Percentiles rank a stretch among this genome's conserved stretches.
Conservation (phyloP, 2,113 vertebrate genomes). For the Erythrolamprus reginae region DNA sequence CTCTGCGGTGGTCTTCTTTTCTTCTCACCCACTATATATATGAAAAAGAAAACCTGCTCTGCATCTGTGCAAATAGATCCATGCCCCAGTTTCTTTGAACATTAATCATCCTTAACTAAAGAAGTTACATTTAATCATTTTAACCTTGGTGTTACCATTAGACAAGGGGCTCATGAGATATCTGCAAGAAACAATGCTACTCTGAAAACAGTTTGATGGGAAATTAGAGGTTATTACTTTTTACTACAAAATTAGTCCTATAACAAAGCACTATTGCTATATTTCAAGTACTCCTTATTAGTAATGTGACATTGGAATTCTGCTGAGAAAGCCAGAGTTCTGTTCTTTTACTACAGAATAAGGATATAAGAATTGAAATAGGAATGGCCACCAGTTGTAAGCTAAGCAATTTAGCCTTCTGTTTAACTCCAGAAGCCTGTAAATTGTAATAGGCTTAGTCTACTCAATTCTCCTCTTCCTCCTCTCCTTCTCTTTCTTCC, state of each 20-base stretch:
- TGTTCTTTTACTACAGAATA: not conserved
- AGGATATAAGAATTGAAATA: not conserved
- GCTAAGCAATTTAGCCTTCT: not conserved
- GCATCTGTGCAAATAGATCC: conserved; percentile 33
- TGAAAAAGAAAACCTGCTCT: not conserved
- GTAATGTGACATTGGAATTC: not conserved
- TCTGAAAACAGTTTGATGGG: conserved; percentile 39
- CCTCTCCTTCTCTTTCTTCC: no score
- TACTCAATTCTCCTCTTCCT: not conserved
- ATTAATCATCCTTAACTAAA: conserved; percentile 56
- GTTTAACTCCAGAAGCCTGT: not conserved
- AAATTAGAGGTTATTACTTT: conserved; percentile 50
- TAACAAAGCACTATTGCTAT: not conserved
- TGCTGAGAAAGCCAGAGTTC: not conserved
- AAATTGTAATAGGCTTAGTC: not conserved
- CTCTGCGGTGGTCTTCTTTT: not conserved
- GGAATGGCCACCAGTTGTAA: not conserved
- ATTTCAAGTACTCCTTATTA: not conserved
- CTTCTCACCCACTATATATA: not conserved
- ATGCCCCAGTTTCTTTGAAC: conserved; percentile 27
- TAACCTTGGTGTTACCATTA: conserved; percentile 56
- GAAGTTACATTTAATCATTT: conserved; percentile 56
- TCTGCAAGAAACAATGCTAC: conserved; percentile 32
- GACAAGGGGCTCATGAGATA: conserved; percentile 40
- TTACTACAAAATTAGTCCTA: not conserved